Base-by-base conservation (phyloP, 2,797 vertebrate species). In the Manis pentadactyla region DNA sequence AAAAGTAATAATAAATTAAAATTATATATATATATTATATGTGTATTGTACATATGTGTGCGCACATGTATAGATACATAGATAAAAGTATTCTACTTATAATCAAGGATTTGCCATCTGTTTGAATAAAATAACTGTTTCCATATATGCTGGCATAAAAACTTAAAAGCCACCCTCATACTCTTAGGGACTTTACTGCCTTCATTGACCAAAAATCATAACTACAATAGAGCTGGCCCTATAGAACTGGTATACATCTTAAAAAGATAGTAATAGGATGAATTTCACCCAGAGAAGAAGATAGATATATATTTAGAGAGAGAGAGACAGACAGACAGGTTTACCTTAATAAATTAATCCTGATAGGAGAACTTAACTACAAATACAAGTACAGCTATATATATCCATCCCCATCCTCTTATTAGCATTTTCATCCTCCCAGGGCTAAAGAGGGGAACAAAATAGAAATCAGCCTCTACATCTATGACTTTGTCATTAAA, bases 401-500 rank as follows among this genome's bases (percentile, higher is more conserved):
- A 57, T 73, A 29, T 83, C n/a, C 7, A 31, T 42, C 68, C 14
- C 81, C 59, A 75, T 5, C 7, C 4, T 86, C 27, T 92, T 55
- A 64, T 89, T 64, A 31, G 13, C 29, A 74, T 87, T 59, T 74
- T 87, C 55, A 29, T 87, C 59, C 23, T 79, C 86, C 74, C 29
- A 93, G 53, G 31, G 53, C 27, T 61, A 63, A 94, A 85, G 53
- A 81, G 7, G 14, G 34, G 81, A 92, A 75, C 21, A 69, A 90
- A 75, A 69, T 83, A 68, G 57, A 93, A 93, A 57, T 78, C 7
- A 53, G 57, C 53, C 73, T 92, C 81, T 71, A 19, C 87, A 68
- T 88, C 29, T 77, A 42, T 64, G 34, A 53, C 39, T 42, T 93
- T 90, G 57, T 96, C 79, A 84, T 19, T 84, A 94, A 81, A 81